These are phyloP conservation scores for Eristalinus sepulchralis DNA, from an alignment of 2,888 invertebrate genomes.

Conservation along the genomic window DNA sequence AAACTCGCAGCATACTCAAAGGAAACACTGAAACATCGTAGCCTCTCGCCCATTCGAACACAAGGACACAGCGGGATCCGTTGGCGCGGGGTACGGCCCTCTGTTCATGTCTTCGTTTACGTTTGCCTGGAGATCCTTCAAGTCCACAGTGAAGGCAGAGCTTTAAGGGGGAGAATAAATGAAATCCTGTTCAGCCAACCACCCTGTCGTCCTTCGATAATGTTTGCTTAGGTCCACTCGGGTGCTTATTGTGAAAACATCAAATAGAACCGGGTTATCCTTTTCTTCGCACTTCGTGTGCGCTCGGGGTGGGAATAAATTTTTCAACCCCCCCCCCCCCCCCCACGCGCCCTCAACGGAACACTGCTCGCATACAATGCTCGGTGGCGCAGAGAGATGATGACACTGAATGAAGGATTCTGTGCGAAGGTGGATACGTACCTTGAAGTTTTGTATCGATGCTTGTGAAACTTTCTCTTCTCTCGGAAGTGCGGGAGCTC, in stretches of 20 bases:
- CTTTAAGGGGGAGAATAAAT: constrained; percentile 31
- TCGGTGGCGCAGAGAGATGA: not conserved
- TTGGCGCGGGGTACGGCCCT: not conserved
- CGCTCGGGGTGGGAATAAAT: constrained; percentile 4
- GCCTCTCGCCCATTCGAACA: not conserved
- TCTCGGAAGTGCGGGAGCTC: constrained; percentile 56
- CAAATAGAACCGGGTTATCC: not conserved
- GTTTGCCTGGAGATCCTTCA: not conserved
- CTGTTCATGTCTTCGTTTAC: not conserved
- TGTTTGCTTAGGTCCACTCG: constrained; percentile 41
- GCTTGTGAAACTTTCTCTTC: constrained; percentile 70
- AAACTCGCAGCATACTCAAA: not conserved
- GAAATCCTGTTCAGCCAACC: constrained; percentile 23
- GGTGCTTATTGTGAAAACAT: constrained; percentile 29
- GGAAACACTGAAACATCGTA: not conserved
- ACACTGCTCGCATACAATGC: not conserved
- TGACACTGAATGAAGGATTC: not conserved
- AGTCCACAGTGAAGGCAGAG: constrained; percentile 10
- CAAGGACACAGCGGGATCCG: not conserved
- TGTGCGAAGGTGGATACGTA: constrained; percentile 8
- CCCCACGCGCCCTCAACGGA: no score
- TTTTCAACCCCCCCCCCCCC: not conserved
- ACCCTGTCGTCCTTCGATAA: constrained; percentile 17
- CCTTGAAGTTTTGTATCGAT: constrained; percentile 71
- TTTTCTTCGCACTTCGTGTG: not conserved